Evolutionary conservation across 2,797 vertebrate genomes (phyloP), one percentile per base, ranked within the genome.

Genomic region (Aeoliscus strigatus): DNA sequence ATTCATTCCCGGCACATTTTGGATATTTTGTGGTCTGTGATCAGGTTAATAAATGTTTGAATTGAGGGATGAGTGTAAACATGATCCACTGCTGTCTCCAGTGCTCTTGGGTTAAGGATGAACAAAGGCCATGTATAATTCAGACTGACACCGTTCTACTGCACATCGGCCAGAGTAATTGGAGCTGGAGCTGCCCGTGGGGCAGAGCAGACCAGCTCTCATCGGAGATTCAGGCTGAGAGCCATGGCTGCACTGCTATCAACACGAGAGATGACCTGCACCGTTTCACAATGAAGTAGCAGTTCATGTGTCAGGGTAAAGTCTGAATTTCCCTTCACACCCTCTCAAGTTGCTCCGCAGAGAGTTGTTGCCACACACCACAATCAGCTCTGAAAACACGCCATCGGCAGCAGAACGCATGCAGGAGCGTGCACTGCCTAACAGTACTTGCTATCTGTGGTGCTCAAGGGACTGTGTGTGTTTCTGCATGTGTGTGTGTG

Each of bases 81-180:
- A 86, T 74, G 83, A 89, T 89, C 86, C 85, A 79, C 56, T 29
- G 68, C 81, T 84, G 80, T 87, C 78, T 75, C 75, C 67, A 66
- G 56, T 80, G 84, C 84, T 82, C 80, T 68, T 85, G 78, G 84
- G 86, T 88, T 87, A 85, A 86, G 78, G 73, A 78, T 75, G 70
- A 82, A 87, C 89, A 89, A 86, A 84, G 59, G 60, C 58, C 76
- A 87, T 90, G 52, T 65, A 87, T 89, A 86, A 89, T 90, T 86
- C 65, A 88, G 53, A 69, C 51, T 56, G 71, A 80, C 76, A 86
- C 77, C 66, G 66, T 80, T 83, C 80, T 64, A 66, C 16, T 34
- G 66, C 77, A 77, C 71, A 65, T 57, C 75, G 80, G 72, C 58
- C 59, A 31, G 62, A 55, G 79, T 79, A 82, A 86, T 62, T 75